Evolutionary conservation across 2,113 vertebrate genomes (phyloP), one percentile per base, ranked within the genome.

Genomic region (Myxocyprinus asiaticus): DNA sequence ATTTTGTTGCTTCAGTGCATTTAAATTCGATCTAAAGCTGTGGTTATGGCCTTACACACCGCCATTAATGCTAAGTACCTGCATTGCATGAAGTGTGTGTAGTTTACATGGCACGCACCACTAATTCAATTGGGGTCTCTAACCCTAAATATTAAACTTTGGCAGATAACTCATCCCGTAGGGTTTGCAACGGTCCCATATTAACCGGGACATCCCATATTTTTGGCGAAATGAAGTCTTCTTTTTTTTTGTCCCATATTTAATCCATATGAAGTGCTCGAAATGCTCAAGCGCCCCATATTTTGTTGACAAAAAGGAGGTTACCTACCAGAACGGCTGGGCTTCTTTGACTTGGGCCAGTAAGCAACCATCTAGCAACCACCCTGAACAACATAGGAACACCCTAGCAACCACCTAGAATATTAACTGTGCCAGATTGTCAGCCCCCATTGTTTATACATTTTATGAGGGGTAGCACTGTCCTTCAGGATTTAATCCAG

Each of bases 401-500:
- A 56, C 11, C 12, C 2, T 58, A 15, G 55, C 55, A 15, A 58
- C 55, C 7, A 7, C n/a, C 7, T 8, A 48, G 7, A 48, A 48
- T n/a, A n/a, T n/a, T n/a, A n/a, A n/a, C n/a, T 33, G 22, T 33
- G 22, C 1, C 22, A 33, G 22, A 33, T 33, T 33, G 22, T 33
- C 22, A 22, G n/a, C n/a, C 61, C 43, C n/a, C 10, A 48, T 5
- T 48, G 53, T 67, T 61, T 12, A 64, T 22, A 8, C 66, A 75
- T 58, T 68, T 67, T 11, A 8, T 74, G 51, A 33, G 56, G 45
- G 58, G 66, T 56, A 82, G 71, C 63, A 61, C 51, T 72, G 81
- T 81, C 76, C 73, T 83, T 81, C 67, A 77, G 33, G 43, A 53
- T 59, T 22, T 84, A 84, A 84, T 84, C 83, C 50, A 11, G 73